Conservation (phyloP, 1,140 invertebrate genomes). For the Armadillidium nasatum region DNA sequence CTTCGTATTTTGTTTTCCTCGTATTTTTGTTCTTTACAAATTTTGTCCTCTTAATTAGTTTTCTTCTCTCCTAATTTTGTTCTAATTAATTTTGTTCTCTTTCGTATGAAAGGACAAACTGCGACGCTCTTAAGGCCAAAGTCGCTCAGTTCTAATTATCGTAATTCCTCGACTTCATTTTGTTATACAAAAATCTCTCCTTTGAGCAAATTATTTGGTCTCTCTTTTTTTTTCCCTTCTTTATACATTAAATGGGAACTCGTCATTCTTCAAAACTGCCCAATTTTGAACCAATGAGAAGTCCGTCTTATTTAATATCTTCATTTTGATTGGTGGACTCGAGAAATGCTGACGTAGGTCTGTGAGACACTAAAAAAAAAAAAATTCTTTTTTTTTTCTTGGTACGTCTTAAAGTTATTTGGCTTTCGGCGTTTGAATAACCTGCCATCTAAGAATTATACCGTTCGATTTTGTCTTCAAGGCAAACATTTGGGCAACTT, state of each 20-base stretch:
- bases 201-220: no score
- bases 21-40: no score
- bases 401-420: not conserved
- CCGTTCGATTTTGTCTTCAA: not conserved
- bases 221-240: not conserved
- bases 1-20: no score
- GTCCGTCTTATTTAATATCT: not conserved
- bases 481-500: not conserved
- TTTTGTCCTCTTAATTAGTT: no score
- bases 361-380: not conserved
- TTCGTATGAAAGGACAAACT: not conserved
- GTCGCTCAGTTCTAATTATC: not conserved
- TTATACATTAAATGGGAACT: no score
- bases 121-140: not conserved
- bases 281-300: not conserved
- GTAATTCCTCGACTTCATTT: not conserved
- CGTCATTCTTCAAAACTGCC: no score
- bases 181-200: no score
- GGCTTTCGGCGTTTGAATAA: not conserved
- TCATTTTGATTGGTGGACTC: not conserved
- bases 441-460: conserved; percentile 1
- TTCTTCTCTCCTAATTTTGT: no score
- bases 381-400: not conserved
- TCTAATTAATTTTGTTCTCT: no score
- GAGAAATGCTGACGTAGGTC: not conserved